Base-by-base conservation (phyloP, 2,888 invertebrate genomes). In the Cheilosia pagana region DNA sequence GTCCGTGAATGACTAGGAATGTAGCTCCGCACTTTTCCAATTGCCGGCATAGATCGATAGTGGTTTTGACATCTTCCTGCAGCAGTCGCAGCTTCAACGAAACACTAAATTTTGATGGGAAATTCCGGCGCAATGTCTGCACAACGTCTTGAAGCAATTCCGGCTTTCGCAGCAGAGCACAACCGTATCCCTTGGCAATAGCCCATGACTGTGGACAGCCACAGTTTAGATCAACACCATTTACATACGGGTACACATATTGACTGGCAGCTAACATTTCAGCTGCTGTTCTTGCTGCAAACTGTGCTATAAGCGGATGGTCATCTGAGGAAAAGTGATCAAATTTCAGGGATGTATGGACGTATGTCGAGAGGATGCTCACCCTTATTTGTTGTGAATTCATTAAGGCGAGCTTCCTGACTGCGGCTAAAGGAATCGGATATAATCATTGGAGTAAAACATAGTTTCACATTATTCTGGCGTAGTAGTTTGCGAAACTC, bases 151-250 rank as follows among this genome's bases (percentile, higher is more conserved):
- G 94, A 5, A 99, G 94, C 10, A 95, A 88, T 89, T 99, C 96
- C 6, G 99, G 98, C 87, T 96, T 95, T 10, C 94, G 94, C 21
- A 99, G 92, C 87, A 99, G 92, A 78, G 95, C 95, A 89, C 96
- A 96, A 0, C 99, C 99, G 90, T 97, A 96, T 3, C 98, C 98
- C 90, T 97, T 96, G 87, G 96, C 94, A 92, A 97, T 95, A 0
- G 98, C 98, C 98, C 98, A 99, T 87, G 95, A 93, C 92, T 99
- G 99, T 0, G 99, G 99, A 88, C 99, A 99, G 0, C 99, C 99
- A 93, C 99, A 99, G 91, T 99, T 99, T 41, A 99, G 92, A 92
- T 99, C 99, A 2, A 98, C 96, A 6, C 99, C 99, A 93, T 97
- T 96, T 70, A 96, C 95, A 92, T 95, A 96, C 93, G 95, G 95